phyloP scores from a whole-genome alignment of 2,797 vertebrate species.

The Sarcophilus harrisii region DNA sequence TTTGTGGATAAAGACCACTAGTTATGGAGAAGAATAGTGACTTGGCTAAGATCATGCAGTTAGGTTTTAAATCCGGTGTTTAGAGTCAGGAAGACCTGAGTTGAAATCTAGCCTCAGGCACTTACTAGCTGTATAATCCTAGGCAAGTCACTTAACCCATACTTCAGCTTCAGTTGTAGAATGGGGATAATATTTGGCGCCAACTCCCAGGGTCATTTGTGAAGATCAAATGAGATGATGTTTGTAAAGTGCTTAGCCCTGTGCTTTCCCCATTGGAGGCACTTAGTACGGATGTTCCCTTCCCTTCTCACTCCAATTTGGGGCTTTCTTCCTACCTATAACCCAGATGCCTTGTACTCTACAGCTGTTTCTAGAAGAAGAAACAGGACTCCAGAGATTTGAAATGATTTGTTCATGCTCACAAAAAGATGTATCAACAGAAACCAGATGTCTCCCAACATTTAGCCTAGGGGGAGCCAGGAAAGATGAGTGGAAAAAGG shows the following conservation, averaged over 20 bases:
- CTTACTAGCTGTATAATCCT: not conserved
- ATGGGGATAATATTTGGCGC: not conserved
- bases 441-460: not conserved
- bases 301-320: not conserved
- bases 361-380: not conserved
- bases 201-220: not conserved
- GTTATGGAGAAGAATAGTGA: not conserved
- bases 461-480: not conserved
- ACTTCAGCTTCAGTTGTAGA: not conserved
- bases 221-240: not conserved
- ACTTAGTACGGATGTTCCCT: not conserved
- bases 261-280: not conserved
- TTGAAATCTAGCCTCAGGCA: not conserved
- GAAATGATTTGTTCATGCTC: not conserved
- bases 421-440: not conserved
- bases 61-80: not conserved
- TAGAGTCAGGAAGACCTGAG: not conserved
- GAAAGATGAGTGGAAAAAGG: not conserved
- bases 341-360: not conserved
- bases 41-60: not conserved
- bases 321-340: not conserved
- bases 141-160: not conserved
- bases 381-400: not conserved
- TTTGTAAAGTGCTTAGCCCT: not conserved
- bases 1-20: not conserved